Base-by-base conservation (phyloP, 2,888 invertebrate species). In the Lasioglossum villosulum region DNA sequence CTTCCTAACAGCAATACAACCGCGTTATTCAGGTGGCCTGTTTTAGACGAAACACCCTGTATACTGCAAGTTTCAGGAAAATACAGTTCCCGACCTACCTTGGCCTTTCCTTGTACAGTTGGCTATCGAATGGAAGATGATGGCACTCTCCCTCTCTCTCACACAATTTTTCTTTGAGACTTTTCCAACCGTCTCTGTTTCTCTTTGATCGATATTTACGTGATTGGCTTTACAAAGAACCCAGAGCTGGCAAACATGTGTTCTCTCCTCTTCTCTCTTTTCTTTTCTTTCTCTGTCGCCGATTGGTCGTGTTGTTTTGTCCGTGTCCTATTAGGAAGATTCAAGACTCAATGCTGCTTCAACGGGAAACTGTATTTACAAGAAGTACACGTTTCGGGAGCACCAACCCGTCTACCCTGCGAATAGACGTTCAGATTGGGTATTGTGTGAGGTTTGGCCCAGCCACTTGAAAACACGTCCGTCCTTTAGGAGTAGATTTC, bases 171-270 rank as follows among this genome's bases (percentile, higher is more conserved):
- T 27, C 59, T 56, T n/a, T 34, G 63, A 59, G 23, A 71, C 42
- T 59, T 14, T 3, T 12, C 23, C 27, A 12, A 27, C 27, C 27
- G 12, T 34, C 16, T 68, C 37, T 68, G 37, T 37, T 56, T 77
- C 34, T 34, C 76, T 75, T 73, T 78, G 84, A 63, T 89, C 90
- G 89, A 88, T 90, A 86, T 70, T 76, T 84, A 90, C 89, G 89
- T 90, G 90, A 88, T 87, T 78, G 86, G 89, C 37, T 71, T 90
- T 37, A 71, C 72, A 37, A 84, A 83, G 71, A 77, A 59, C 45
- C 30, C 27, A 23, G 52, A 73, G 30, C 70, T 37, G 45, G 37
- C 6, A 76, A 75, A 86, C 84, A 74, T 73, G n/a, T 76, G 52
- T 34, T 30, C 66, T 68, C 52, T 56, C n/a, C n/a, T 16, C 0